Percentiles rank a stretch among this genome's conserved stretches.
Evolutionary conservation across 1,140 invertebrate genomes (phyloP).

Genomic region (Piezodorus guildinii): DNA sequence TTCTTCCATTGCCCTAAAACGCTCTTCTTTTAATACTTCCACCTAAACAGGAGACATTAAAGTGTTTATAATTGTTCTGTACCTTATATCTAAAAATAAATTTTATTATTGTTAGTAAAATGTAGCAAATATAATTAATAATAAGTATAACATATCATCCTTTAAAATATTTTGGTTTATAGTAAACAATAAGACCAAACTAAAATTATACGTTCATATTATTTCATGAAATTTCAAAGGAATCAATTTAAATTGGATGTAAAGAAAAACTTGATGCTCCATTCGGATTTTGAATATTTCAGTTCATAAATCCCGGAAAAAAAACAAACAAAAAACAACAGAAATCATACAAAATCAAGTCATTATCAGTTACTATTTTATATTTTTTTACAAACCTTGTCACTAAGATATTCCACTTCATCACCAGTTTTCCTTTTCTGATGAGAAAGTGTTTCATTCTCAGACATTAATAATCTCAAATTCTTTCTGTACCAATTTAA

Average conservation of each 20-base stretch:
- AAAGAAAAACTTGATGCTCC: too few relatives aligned
- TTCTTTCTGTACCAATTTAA: constrained; percentile 2
- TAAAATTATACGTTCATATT: too few relatives aligned
- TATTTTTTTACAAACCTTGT: not conserved
- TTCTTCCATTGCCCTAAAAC: not conserved
- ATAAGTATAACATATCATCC: too few relatives aligned
- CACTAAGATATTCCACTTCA: not conserved
- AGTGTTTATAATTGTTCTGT: not conserved
- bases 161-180: too few relatives aligned
- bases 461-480: not conserved
- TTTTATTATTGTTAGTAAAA: not conserved
- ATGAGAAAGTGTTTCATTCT: not conserved
- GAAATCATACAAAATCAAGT: too few relatives aligned
- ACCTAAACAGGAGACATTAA: not conserved
- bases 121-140: not conserved
- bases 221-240: too few relatives aligned
- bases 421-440: not conserved
- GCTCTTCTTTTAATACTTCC: not conserved
- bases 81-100: not conserved
- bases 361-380: too few relatives aligned
- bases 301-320: too few relatives aligned
- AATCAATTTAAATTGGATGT: too few relatives aligned
- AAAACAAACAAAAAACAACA: too few relatives aligned
- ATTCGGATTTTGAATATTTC: too few relatives aligned
- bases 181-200: too few relatives aligned